Base-by-base conservation (phyloP, 2,888 invertebrate genomes). In the Itoplectis maculator region DNA sequence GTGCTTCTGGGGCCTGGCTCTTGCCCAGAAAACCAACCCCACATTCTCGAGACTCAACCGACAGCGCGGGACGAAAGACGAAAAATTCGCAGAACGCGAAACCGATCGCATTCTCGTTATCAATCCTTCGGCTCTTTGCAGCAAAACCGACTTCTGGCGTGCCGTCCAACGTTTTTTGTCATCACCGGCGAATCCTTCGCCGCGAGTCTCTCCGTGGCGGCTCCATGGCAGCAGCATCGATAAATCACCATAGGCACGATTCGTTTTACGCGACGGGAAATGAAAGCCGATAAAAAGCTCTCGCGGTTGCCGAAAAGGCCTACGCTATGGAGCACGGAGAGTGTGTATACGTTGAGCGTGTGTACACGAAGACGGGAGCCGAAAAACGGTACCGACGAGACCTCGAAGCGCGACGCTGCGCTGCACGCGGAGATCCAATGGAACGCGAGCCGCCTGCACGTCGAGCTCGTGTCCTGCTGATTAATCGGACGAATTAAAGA, bases 401-500 rank as follows among this genome's bases (percentile, higher is more conserved):
- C 29, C 29, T 11, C 37, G 18, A 23, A 42, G 9, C 4, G 13
- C 45, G n/a, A n/a, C n/a, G n/a, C n/a, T n/a, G n/a, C 29, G 29
- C 29, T 72, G 15, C 7, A 37, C 59, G 42, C 56, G 29, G 23
- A 5, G 56, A 29, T 3, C 42, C 42, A 23, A 35, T 65, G 29
- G 72, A 65, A 79, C 63, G 61, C 42, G 59, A 72, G 45, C 54
- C 42, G 59, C 42, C 54, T 75, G 78, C 63, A 75, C 77, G 47
- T 63, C 63, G 37, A 61, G 76, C 68, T 70, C 69, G 65, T 51
- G 68, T 65, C 79, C 63, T 40, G 73, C 59, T 83, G 90, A 90
- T 90, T 90, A 89, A 90, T 90, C 89, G 89, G 81, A 81, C 86
- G 89, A 90, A 89, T 90, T 90, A 90, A 89, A 90, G 87, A 90